A percentile compares a stretch with the other conserved stretches of the same genome.
Conservation (phyloP, 2,113 vertebrate species). For the Pica pica region DNA sequence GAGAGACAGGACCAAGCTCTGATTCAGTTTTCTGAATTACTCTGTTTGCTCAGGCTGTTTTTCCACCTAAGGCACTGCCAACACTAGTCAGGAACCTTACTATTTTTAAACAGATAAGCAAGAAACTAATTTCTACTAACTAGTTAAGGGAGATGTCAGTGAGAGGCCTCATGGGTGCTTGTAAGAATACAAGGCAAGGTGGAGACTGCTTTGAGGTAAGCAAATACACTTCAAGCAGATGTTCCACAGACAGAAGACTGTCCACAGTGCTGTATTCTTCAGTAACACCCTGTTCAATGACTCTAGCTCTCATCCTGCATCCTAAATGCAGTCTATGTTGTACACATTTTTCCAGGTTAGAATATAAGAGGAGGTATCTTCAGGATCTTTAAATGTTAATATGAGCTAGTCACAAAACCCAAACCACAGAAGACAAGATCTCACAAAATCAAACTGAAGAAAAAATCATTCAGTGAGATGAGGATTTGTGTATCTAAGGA, state of each 20-base stretch:
- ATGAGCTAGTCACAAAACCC: neutral
- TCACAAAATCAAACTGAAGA: neutral
- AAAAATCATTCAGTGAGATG: neutral
- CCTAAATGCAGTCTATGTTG: neutral
- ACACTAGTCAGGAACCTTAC: neutral
- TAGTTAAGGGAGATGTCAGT: neutral
- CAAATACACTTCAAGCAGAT: neutral
- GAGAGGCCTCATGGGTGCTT: neutral
- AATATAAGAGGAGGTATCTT: neutral
- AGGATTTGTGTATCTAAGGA: neutral
- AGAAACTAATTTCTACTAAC: neutral
- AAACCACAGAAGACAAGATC: neutral
- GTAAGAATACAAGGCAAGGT: neutral
- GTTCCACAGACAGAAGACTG: neutral
- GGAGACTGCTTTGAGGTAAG: neutral
- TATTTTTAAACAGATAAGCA: neutral
- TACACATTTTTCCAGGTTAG: neutral
- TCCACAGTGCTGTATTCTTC: neutral
- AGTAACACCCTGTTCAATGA: neutral
- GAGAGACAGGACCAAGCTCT: neutral
- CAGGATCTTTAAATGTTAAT: neutral
- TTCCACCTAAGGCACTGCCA: neutral
- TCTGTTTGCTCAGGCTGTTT: neutral
- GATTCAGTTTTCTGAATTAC: neutral
- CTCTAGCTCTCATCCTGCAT: neutral